Evolutionary conservation across 2,113 vertebrate species (phyloP).

Genomic region (Vombatus ursinus): DNA sequence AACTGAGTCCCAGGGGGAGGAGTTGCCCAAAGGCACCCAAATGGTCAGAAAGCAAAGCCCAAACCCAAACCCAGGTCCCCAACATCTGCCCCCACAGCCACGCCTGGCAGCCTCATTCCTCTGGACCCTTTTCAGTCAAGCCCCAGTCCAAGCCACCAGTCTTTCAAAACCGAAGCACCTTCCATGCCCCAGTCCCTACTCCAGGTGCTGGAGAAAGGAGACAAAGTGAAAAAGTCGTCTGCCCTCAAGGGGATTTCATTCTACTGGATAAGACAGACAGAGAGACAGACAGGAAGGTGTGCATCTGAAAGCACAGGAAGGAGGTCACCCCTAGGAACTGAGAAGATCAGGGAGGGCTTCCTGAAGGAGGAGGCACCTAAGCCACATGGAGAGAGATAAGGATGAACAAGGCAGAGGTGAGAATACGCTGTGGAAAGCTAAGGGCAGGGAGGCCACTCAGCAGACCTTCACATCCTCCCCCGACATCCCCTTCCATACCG

Average conservation of each 20-base stretch:
- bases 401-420: not conserved
- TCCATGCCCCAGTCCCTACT: too few relatives aligned
- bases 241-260: too few relatives aligned
- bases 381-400: not conserved
- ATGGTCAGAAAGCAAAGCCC: not conserved
- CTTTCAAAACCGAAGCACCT: too few relatives aligned
- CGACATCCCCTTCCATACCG: not conserved
- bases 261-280: too few relatives aligned
- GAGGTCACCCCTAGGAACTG: too few relatives aligned
- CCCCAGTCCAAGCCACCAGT: not conserved
- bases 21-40: not conserved
- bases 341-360: not conserved
- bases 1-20: rapidly evolving
- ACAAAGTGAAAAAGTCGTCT: too few relatives aligned
- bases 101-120: rapidly evolving
- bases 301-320: too few relatives aligned
- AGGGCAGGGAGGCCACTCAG: too few relatives aligned
- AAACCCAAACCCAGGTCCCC: not conserved
- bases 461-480: not conserved
- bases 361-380: not conserved
- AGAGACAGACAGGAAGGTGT: too few relatives aligned
- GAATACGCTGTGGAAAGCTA: not conserved
- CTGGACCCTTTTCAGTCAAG: rapidly evolving
- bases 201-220: not conserved
- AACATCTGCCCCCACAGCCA: rapidly evolving